Conservation (phyloP, 2,888 invertebrate genomes). For the Alentia gelatinosa region DNA sequence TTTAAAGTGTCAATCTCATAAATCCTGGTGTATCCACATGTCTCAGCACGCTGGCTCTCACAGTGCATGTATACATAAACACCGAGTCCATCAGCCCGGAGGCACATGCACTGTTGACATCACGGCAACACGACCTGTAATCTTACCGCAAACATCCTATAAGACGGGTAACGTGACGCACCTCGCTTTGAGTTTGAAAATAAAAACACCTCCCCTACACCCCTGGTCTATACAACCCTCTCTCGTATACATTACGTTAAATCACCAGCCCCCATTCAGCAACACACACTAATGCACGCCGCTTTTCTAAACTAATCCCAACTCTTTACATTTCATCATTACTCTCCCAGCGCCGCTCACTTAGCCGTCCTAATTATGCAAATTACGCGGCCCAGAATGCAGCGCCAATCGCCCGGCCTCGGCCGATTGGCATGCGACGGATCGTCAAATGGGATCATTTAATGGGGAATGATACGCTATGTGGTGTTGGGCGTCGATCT, state of each 20-base stretch:
- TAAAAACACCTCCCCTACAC: not conserved
- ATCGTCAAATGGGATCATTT: not conserved
- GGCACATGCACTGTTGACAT: not conserved
- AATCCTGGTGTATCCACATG: no score
- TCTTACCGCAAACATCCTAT: not conserved
- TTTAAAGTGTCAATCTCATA: no score
- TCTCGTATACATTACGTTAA: not conserved
- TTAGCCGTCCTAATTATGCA: not conserved
- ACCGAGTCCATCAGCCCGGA: not conserved
- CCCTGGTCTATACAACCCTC: not conserved
- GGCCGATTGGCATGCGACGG: not conserved
- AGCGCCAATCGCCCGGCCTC: not conserved
- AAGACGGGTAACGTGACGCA: not conserved
- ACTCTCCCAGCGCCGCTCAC: not conserved
- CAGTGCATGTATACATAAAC: not conserved
- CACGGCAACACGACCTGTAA: not conserved
- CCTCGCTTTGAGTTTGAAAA: not conserved
- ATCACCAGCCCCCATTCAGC: not conserved
- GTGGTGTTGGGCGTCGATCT: not conserved
- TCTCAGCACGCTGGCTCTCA: not conserved
- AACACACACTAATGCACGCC: not conserved
- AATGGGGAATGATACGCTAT: not conserved
- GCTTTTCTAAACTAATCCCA: conserved; percentile 7
- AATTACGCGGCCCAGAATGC: not conserved
- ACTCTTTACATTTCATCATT: not conserved